phyloP scores from a whole-genome alignment of 2,113 vertebrate species.

The Antechinus stuartii region DNA sequence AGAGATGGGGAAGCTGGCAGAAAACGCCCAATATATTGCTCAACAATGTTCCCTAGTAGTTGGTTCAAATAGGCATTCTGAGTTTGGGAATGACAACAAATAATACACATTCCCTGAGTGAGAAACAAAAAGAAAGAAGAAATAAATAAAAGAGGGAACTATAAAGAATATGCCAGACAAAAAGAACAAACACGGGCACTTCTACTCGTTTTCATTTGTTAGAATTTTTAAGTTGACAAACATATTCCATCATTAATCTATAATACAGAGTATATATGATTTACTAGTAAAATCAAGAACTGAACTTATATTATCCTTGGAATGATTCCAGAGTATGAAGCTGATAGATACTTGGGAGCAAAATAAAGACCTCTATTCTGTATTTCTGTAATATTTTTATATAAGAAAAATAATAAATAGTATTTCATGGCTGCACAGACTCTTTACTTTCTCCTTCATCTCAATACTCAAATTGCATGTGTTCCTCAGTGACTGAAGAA shows the following conservation, averaged over 20 bases:
- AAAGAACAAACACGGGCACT: slow-evolving; percentile 14
- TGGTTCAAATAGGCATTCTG: slow-evolving; percentile 92
- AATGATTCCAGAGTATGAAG: neutral
- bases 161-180: slow-evolving; percentile 28
- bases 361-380: neutral
- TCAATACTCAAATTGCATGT: neutral
- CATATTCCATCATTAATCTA: neutral
- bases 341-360: neutral
- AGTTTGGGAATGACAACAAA: slow-evolving; percentile 89
- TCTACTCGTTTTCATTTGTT: slow-evolving; percentile 9
- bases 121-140: slow-evolving; percentile 8
- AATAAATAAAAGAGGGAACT: neutral
- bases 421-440: neutral
- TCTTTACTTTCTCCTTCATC: neutral
- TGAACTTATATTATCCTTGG: neutral
- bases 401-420: neutral
- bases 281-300: neutral
- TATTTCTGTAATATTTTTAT: neutral
- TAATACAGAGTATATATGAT: slow-evolving; percentile 8
- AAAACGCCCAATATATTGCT: slow-evolving; percentile 94
- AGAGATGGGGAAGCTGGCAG: slow-evolving; percentile 87
- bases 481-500: neutral
- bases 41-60: slow-evolving; percentile 89
- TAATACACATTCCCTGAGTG: slow-evolving; percentile 91
- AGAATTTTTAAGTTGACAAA: neutral